Percentiles rank a stretch among this genome's conserved stretches.
Evolutionary conservation across 1,140 invertebrate species (phyloP).

Genomic region (Berghia stephanieae): DNA sequence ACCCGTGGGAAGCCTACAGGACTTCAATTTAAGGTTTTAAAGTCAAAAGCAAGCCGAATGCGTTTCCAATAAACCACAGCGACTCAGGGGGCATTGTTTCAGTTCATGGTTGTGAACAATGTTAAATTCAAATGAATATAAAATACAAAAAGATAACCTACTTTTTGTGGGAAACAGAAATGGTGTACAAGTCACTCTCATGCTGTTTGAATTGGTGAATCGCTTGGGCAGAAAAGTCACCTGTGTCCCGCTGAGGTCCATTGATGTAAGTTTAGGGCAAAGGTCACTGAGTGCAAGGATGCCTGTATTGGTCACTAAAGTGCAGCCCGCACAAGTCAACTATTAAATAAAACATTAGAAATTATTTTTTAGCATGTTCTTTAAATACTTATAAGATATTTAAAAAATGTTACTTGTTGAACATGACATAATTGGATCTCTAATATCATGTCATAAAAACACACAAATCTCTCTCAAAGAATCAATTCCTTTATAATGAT

Average conservation of each 20-base stretch:
- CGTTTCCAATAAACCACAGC: too few species aligned
- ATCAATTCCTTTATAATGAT: too few species aligned
- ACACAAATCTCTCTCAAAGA: too few species aligned
- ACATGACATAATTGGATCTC: too few species aligned
- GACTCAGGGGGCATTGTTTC: too few species aligned
- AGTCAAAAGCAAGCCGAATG: too few species aligned
- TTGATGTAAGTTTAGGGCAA: conserved; percentile 3
- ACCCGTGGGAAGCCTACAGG: too few species aligned
- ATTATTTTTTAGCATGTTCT: too few species aligned
- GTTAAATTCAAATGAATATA: neutral
- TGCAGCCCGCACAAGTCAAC: conserved; percentile 12
- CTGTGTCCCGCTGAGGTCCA: conserved; percentile 22
- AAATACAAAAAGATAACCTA: neutral
- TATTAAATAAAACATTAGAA: neutral
- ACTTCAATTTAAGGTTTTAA: too few species aligned
- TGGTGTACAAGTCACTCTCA: conserved; percentile 12
- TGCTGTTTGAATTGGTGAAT: neutral
- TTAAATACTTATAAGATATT: too few species aligned
- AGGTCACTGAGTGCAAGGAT: conserved; percentile 10
- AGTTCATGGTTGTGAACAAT: neutral
- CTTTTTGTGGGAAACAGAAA: conserved; percentile 2
- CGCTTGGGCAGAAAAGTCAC: conserved; percentile 8
- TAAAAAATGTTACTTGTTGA: too few species aligned
- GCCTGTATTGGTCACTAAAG: conserved; percentile 6
- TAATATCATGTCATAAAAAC: neutral